A percentile compares a stretch with the other conserved stretches of the same genome.
These are phyloP conservation scores for Drosophila mettleri DNA, from an alignment of 2,888 invertebrate species.

Conservation along the genomic window DNA sequence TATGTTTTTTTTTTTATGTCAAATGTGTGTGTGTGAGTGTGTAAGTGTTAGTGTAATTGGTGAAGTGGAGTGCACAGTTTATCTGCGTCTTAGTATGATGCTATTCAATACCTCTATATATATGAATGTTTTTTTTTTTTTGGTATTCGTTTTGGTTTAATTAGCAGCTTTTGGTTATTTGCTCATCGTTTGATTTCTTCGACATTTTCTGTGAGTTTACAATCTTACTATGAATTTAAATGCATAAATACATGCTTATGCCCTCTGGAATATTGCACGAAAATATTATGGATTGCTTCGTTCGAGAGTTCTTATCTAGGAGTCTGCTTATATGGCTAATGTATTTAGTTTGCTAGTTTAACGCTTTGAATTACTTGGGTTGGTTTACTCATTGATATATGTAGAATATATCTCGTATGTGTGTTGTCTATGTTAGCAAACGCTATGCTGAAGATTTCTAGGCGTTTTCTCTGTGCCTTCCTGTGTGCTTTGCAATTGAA, in stretches of 20 bases:
- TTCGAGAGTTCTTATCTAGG: slow-evolving; percentile 10
- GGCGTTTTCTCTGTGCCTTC: slow-evolving; percentile 8
- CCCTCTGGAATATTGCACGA: slow-evolving; percentile 67
- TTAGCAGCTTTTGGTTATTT: slow-evolving; percentile 78
- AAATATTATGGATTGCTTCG: slow-evolving; percentile 56
- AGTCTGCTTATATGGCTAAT: slow-evolving; percentile 32
- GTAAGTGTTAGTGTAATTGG: slow-evolving; percentile 28
- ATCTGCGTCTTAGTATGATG: slow-evolving; percentile 47
- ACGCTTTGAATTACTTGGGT: slow-evolving; percentile 39
- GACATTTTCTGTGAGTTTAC: slow-evolving; percentile 52
- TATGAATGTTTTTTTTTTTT: slow-evolving; percentile 12
- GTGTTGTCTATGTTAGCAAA: slow-evolving; percentile 29
- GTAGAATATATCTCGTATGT: slow-evolving; percentile 31
- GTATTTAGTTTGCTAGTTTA: slow-evolving; percentile 55
- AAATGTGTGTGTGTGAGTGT: slow-evolving; percentile 20
- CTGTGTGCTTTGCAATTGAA: slow-evolving; percentile 25
- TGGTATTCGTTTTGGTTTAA: slow-evolving; percentile 50
- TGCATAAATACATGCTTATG: slow-evolving; percentile 62
- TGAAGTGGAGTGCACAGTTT: slow-evolving; percentile 36
- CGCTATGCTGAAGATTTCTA: slow-evolving; percentile 3
- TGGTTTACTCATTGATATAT: slow-evolving; percentile 27
- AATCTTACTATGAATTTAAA: slow-evolving; percentile 57
- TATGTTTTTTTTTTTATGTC: slow-evolving; percentile 18
- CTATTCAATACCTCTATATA: slow-evolving; percentile 45
- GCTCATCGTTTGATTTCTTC: slow-evolving; percentile 75